Conservation (phyloP, 2,113 vertebrate genomes). For the Clarias magur region DNA sequence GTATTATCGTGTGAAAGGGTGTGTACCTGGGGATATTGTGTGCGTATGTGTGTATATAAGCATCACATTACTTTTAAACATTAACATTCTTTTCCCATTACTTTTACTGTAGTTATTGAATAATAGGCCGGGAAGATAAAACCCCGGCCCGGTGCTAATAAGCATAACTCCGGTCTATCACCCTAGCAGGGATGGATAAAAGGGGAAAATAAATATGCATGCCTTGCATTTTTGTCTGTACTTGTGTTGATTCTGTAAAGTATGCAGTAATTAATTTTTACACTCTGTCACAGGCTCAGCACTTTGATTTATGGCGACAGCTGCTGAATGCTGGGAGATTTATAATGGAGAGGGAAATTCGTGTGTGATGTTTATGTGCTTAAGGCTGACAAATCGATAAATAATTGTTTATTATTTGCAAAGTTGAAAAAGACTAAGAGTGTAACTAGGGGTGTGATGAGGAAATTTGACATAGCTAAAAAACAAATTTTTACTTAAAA, state of each 20-base stretch:
- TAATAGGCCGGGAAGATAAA: slow-evolving; percentile 13
- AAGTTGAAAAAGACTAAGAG: neutral
- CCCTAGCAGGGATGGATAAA: neutral
- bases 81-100: slow-evolving; percentile 22
- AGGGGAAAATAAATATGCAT: neutral
- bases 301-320: slow-evolving; percentile 24
- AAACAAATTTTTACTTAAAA: neutral
- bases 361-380: neutral
- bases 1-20: neutral
- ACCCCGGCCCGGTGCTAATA: neutral
- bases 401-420: slow-evolving; percentile 20
- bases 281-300: slow-evolving; percentile 3
- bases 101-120: slow-evolving; percentile 13
- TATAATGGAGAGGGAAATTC: slow-evolving; percentile 1
- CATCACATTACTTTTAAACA: slow-evolving; percentile 9
- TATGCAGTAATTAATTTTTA: slow-evolving; percentile 30
- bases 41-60: neutral
- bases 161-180: slow-evolving; percentile 7
- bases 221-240: slow-evolving; percentile 18
- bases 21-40: slow-evolving; percentile 3
- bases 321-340: slow-evolving; percentile 9
- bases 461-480: neutral
- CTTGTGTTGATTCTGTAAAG: slow-evolving; percentile 12
- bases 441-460: slow-evolving; percentile 5
- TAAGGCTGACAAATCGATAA: slow-evolving; percentile 28